Percentiles rank a stretch among this genome's conserved stretches.
Evolutionary conservation across 92 coral and sea anemone species (phyloP).

Genomic region (Epizoanthus fatuus): DNA sequence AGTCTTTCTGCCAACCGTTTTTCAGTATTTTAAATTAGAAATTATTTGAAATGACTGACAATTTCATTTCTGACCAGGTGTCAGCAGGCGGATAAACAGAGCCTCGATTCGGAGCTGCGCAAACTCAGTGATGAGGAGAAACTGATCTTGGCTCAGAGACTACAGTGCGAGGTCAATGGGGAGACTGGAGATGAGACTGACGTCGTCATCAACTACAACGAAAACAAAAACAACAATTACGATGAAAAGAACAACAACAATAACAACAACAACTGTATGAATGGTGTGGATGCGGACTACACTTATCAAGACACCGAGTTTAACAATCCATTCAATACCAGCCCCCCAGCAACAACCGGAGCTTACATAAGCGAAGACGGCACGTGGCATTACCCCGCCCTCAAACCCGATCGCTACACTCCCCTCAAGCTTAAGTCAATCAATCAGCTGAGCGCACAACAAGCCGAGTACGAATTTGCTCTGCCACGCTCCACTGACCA

Average conservation of each 20-base stretch:
- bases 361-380: conserved; percentile 51
- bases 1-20: too few relatives aligned
- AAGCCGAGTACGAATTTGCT: conserved; percentile 70
- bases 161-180: conserved; percentile 49
- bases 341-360: conserved; percentile 54
- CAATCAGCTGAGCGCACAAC: conserved; percentile 46
- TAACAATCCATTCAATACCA: conserved; percentile 75
- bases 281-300: too few relatives aligned
- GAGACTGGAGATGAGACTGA: too few relatives aligned
- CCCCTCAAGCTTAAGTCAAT: conserved; percentile 60
- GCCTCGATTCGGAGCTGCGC: conserved; percentile 16
- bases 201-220: neutral
- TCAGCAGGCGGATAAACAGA: conserved; percentile 1
- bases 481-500: conserved; percentile 62
- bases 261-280: too few relatives aligned
- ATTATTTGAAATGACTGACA: too few relatives aligned
- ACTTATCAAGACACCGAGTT: conserved; percentile 52
- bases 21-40: too few relatives aligned
- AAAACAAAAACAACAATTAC: conserved; percentile 4
- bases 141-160: conserved; percentile 46
- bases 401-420: conserved; percentile 55
- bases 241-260: conserved; percentile 1
- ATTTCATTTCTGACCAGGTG: neutral
- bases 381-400: conserved; percentile 53
- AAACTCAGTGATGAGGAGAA: conserved; percentile 66